Percentiles rank a stretch among this genome's conserved stretches.
Evolutionary conservation across 2,797 vertebrate genomes (phyloP).

Genomic region (Paedocypris micromegethes): DNA sequence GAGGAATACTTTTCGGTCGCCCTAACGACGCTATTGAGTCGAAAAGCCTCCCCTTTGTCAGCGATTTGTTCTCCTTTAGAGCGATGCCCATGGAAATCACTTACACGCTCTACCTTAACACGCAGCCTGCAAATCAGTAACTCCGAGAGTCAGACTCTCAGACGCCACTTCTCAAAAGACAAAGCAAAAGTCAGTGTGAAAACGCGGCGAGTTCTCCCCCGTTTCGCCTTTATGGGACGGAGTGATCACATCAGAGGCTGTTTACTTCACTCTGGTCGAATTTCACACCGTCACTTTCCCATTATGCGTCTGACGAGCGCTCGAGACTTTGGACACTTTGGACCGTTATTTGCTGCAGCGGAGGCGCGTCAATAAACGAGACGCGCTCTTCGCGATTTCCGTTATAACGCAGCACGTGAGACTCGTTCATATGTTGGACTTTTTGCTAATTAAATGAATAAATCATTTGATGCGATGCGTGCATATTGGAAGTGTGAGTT

Average conservation of each 20-base stretch:
- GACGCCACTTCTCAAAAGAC: conserved; percentile 90
- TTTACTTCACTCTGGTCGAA: conserved; percentile 45
- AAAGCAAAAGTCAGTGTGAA: conserved; percentile 73
- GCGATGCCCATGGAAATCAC: conserved; percentile 95
- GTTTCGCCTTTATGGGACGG: conserved; percentile 64
- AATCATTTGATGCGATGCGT: too few relatives aligned
- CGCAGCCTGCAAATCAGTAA: conserved; percentile 96
- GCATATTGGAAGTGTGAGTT: too few relatives aligned
- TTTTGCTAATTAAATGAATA: too few relatives aligned
- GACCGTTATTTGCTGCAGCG: conserved; percentile 5
- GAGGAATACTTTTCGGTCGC: conserved; percentile 96
- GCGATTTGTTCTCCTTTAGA: conserved; percentile 99
- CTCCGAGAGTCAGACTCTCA: conserved; percentile 95
- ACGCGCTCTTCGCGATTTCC: too few relatives aligned
- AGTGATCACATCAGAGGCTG: conserved; percentile 69
- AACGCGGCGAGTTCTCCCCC: conserved; percentile 64
- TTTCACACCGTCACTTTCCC: conserved; percentile 47
- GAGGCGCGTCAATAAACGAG: too few relatives aligned
- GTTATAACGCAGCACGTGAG: too few relatives aligned
- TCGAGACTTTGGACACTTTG: conserved; percentile 28
- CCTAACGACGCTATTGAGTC: conserved; percentile 97
- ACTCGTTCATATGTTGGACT: too few relatives aligned
- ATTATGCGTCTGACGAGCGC: conserved; percentile 40
- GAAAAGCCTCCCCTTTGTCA: conserved; percentile 95
- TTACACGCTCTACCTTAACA: conserved; percentile 94